phyloP scores from a whole-genome alignment of 2,113 vertebrate species.

The Taurulus bubalis region DNA sequence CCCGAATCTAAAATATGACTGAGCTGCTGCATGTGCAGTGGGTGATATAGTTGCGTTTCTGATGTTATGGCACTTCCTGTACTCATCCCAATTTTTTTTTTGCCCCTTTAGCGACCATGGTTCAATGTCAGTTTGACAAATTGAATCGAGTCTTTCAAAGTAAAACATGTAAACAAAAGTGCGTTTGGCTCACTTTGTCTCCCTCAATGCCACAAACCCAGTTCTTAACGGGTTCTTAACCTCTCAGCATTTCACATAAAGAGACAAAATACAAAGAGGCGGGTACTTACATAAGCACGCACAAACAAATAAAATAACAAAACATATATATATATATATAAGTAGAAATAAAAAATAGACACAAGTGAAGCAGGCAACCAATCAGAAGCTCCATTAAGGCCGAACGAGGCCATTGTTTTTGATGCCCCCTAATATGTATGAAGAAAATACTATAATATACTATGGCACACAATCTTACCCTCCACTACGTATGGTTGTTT shows the following conservation, averaged over 20 bases:
- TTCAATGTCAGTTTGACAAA: conserved; percentile 27
- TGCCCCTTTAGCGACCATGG: conserved; percentile 7
- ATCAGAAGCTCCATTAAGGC: conserved; percentile 70
- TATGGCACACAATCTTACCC: conserved; percentile 83
- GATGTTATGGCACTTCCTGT: conserved; percentile 59
- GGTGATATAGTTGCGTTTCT: conserved; percentile 10
- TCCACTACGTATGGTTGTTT: conserved; percentile 68
- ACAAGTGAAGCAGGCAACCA: conserved; percentile 64
- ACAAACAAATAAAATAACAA: conserved; percentile 7
- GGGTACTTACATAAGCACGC: conserved; percentile 35
- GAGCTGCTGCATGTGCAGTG: not conserved
- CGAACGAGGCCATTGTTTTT: conserved; percentile 54
- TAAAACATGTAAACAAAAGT: conserved; percentile 36
- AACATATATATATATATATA: not conserved
- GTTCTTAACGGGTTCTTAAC: conserved; percentile 29
- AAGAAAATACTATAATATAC: conserved; percentile 78
- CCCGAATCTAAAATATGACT: not conserved
- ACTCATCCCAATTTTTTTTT: conserved; percentile 21
- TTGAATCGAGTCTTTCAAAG: conserved; percentile 10
- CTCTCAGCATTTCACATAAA: conserved; percentile 38
- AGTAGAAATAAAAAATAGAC: conserved; percentile 32
- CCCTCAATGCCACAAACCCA: conserved; percentile 38
- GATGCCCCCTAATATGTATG: conserved; percentile 50
- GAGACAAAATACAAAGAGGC: conserved; percentile 56
- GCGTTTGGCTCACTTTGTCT: conserved; percentile 28